Percentiles rank a stretch among this genome's conserved stretches.
phyloP scores from a whole-genome alignment of 1,140 invertebrate genomes.

The Littorina saxatilis region DNA sequence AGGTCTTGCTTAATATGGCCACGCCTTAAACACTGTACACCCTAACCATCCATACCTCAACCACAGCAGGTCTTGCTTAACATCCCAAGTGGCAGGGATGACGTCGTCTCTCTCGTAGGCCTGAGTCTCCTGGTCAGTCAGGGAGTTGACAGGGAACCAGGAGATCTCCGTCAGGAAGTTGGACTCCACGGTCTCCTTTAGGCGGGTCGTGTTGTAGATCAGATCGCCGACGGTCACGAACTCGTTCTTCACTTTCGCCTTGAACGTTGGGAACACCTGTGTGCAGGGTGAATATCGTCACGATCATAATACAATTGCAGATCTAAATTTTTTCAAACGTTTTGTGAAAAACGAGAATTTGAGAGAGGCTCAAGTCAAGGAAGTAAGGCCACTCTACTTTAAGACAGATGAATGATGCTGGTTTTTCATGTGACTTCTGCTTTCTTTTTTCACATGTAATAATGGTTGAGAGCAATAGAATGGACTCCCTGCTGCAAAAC shows the following conservation, averaged over 20 bases:
- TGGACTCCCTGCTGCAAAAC: no score
- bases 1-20: slow-evolving; percentile 34
- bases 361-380: no score
- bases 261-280: slow-evolving; percentile 44
- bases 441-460: no score
- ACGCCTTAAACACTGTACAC: no score
- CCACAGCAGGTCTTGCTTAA: slow-evolving; percentile 43
- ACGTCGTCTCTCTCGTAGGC: slow-evolving; percentile 25
- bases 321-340: no score
- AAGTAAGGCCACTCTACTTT: no score
- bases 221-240: slow-evolving; percentile 46
- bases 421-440: no score
- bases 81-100: slow-evolving; percentile 42
- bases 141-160: slow-evolving; percentile 54
- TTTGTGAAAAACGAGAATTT: no score
- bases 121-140: slow-evolving; percentile 34
- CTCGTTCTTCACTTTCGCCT: slow-evolving; percentile 41
- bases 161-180: slow-evolving; percentile 55
- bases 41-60: slow-evolving; percentile 48
- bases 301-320: no score
- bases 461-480: no score
- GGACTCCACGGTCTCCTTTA: slow-evolving; percentile 39
- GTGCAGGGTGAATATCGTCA: no score
- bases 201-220: slow-evolving; percentile 40
- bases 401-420: no score